Evolutionary conservation across 2,113 vertebrate species (phyloP).

Genomic region (Nettapus auritus): DNA sequence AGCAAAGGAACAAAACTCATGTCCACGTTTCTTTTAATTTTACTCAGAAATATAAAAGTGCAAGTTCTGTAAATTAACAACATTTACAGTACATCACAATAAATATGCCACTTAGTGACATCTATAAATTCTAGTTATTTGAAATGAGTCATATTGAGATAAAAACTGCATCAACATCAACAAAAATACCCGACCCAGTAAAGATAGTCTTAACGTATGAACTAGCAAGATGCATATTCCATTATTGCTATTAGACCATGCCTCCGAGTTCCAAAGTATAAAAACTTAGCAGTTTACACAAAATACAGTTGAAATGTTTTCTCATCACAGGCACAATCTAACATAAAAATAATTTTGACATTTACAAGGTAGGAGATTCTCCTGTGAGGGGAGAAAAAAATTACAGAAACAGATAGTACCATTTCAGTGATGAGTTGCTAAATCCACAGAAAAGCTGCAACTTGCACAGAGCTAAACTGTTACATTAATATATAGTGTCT

Average conservation of each 20-base stretch:
- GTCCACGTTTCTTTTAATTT: conserved; percentile 46
- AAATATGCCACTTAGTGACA: conserved; percentile 70
- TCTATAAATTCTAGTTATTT: conserved; percentile 62
- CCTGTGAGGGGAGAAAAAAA: not conserved
- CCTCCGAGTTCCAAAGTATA: conserved; percentile 73
- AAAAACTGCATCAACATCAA: conserved; percentile 71
- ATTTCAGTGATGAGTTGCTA: conserved; percentile 35
- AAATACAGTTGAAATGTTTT: conserved; percentile 55
- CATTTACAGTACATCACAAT: conserved; percentile 71
- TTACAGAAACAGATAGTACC: conserved; percentile 10
- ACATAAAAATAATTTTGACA: conserved; percentile 66
- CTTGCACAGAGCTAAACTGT: conserved; percentile 36
- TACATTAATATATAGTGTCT: not conserved
- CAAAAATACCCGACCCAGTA: conserved; percentile 65
- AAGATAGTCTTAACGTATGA: conserved; percentile 55
- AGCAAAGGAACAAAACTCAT: conserved; percentile 17
- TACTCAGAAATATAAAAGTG: conserved; percentile 76
- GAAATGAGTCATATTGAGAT: conserved; percentile 47
- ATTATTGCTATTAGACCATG: conserved; percentile 77
- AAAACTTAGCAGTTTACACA: conserved; percentile 66
- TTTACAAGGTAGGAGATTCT: conserved; percentile 48
- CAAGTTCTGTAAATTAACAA: conserved; percentile 71
- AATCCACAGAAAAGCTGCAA: conserved; percentile 46
- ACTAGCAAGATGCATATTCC: conserved; percentile 66
- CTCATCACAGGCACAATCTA: conserved; percentile 80